Evolutionary conservation across 2,113 vertebrate species (phyloP).

Genomic region (Prunella fulvescens): DNA sequence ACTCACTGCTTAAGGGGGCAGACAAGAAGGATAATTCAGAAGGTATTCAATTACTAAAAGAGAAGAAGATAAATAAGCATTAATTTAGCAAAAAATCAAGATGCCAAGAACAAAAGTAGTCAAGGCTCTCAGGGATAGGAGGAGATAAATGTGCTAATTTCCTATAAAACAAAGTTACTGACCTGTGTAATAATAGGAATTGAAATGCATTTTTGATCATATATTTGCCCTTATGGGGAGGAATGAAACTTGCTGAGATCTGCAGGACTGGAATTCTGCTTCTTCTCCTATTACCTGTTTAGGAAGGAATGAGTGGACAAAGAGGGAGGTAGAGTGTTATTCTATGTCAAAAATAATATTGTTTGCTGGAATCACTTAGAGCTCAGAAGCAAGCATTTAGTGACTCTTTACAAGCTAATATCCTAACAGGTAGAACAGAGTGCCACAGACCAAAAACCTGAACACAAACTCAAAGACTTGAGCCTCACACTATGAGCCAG

Average conservation of each 20-base stretch:
- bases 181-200: not conserved
- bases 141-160: not conserved
- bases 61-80: not conserved
- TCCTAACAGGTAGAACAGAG: not conserved
- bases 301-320: not conserved
- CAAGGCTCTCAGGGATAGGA: not conserved
- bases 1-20: not conserved
- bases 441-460: not conserved
- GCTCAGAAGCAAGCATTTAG: not conserved
- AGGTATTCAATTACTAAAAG: not conserved
- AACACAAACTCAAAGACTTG: not conserved
- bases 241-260: not conserved
- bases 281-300: not conserved
- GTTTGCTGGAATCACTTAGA: not conserved
- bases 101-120: conserved; percentile 3
- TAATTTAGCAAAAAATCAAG: conserved; percentile 7
- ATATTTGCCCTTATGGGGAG: not conserved
- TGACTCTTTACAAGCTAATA: not conserved
- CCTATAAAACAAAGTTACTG: not conserved
- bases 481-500: not conserved
- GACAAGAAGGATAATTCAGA: not conserved
- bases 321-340: not conserved
- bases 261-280: not conserved
- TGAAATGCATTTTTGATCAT: not conserved
- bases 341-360: not conserved